Percentiles rank a stretch among this genome's conserved stretches.
Evolutionary conservation across 2,888 invertebrate genomes (phyloP).

Genomic region (Crepidodera aurea): DNA sequence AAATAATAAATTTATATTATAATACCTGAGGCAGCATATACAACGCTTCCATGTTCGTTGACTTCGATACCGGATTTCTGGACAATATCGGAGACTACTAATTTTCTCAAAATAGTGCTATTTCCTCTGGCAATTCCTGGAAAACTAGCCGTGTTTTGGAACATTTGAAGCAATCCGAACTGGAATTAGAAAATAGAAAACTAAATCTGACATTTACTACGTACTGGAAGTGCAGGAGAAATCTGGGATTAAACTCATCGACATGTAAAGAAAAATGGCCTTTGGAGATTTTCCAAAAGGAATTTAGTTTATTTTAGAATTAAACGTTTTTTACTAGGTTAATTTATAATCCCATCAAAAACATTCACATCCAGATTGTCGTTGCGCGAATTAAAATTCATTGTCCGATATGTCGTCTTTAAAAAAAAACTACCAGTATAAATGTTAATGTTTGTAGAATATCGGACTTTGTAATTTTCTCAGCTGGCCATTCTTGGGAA

Average conservation of each 20-base stretch:
- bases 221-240: too few species aligned
- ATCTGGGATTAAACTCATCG: neutral
- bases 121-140: constrained; percentile 74
- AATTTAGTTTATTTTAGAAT: too few species aligned
- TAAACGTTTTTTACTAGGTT: too few species aligned
- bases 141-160: constrained; percentile 74
- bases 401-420: too few species aligned
- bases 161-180: constrained; percentile 77
- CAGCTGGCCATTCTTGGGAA: constrained; percentile 69
- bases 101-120: constrained; percentile 53
- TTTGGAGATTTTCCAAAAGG: too few species aligned
- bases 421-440: too few species aligned
- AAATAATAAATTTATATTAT: too few species aligned
- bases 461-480: constrained; percentile 69
- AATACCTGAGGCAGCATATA: constrained; percentile 74
- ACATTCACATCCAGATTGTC: too few species aligned
- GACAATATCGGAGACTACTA: constrained; percentile 72
- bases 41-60: constrained; percentile 77
- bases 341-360: too few species aligned
- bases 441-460: too few species aligned
- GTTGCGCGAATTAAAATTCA: too few species aligned
- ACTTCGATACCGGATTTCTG: constrained; percentile 81
- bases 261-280: too few species aligned
- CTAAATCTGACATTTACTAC: neutral
- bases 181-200: constrained; percentile 53